phyloP scores from a whole-genome alignment of 2,797 vertebrate genomes.

The Thunnus albacares region DNA sequence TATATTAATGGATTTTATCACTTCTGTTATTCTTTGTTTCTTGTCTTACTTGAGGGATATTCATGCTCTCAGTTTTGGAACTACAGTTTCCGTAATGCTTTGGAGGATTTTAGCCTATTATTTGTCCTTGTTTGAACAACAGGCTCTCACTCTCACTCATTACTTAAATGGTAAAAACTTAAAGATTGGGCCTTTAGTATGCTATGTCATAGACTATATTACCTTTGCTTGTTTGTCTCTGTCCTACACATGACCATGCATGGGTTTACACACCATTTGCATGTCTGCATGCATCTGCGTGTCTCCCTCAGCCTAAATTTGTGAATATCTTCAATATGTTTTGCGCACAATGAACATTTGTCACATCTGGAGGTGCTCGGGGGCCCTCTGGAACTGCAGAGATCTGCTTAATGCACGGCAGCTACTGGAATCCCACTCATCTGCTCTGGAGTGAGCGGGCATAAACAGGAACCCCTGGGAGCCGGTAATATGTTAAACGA shows the following conservation, averaged over 20 bases:
- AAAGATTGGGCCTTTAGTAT: not conserved
- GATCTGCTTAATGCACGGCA: constrained; percentile 70
- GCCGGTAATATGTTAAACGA: constrained; percentile 78
- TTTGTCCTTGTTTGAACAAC: too few relatives aligned
- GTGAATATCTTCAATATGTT: constrained; percentile 29
- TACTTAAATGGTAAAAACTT: not conserved
- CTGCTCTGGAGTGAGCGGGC: constrained; percentile 65
- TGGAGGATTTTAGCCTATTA: too few relatives aligned
- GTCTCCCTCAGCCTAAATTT: not conserved
- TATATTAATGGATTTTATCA: too few relatives aligned
- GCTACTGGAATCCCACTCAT: constrained; percentile 68
- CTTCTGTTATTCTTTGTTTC: too few relatives aligned
- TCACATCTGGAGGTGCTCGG: constrained; percentile 25
- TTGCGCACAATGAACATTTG: constrained; percentile 5
- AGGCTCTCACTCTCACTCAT: not conserved
- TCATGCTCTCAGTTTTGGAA: too few relatives aligned
- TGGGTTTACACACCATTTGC: constrained; percentile 26
- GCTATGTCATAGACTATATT: not conserved
- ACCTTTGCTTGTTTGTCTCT: not conserved
- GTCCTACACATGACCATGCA: not conserved
- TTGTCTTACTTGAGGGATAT: too few relatives aligned
- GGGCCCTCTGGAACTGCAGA: constrained; percentile 42
- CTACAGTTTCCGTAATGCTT: too few relatives aligned
- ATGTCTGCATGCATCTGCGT: constrained; percentile 5
- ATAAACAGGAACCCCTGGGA: constrained; percentile 77